Evolutionary conservation across 2,888 invertebrate species (phyloP), one percentile per base, ranked within the genome.

Genomic region (Brenthis hecate): DNA sequence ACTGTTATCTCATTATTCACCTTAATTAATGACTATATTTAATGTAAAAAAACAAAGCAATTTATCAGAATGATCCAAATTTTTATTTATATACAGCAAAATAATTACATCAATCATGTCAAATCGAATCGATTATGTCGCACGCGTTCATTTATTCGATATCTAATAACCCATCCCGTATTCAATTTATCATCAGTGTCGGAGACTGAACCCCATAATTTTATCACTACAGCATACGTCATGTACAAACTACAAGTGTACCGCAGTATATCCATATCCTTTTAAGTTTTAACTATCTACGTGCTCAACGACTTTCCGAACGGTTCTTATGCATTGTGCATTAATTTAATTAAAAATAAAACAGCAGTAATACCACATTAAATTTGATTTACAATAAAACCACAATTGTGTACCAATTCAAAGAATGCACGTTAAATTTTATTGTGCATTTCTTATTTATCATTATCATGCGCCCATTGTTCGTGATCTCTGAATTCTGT

Each of bases 131-230:
- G 85, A 88, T 86, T 86, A 80, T 70, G 69, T 74, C 77, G 77
- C 79, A 76, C 81, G 80, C 80, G 79, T 80, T 81, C 81, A 76
- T 82, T 84, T 81, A 81, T 77, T 81, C 78, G 81, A 83, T 82
- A 79, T 81, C 81, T 84, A 86, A 86, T 85, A 85, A 78, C 78
- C 80, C 78, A 84, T 82, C 81, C 81, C 75, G 77, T 77, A 85
- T 88, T 88, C 85, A 86, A 89, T 90, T 88, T 85, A 81, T 79
- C 80, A 85, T 91, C 86, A 81, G 88, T 85, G 83, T 88, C 80
- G 88, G 85, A 75, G 76, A 76, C 79, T 79, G 83, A 80, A 74
- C 81, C 80, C 80, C 81, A 77, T 85, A 82, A 85, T 84, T 81
- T 80, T 81, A 80, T 72, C 76, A 77, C 77, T 73, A 73, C 76